phyloP scores from a whole-genome alignment of 2,797 vertebrate species.

The Enteromius anoplus region DNA sequence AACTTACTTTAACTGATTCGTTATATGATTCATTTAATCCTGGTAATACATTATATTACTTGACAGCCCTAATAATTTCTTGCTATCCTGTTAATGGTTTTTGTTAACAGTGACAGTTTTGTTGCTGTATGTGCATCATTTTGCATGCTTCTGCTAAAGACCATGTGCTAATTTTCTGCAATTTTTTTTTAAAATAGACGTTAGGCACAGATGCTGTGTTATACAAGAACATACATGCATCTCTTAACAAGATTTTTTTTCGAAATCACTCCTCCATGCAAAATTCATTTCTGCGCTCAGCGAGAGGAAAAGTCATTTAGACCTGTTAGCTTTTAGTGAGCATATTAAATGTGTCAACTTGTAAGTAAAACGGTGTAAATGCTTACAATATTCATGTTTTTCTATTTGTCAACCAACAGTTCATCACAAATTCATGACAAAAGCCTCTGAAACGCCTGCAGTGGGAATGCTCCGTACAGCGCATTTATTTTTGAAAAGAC shows the following conservation, averaged over 20 bases:
- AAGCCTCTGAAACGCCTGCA: constrained; percentile 72
- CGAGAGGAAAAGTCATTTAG: constrained; percentile 62
- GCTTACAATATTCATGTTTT: constrained; percentile 83
- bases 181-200: constrained; percentile 65
- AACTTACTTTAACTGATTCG: too few species aligned
- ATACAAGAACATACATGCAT: constrained; percentile 71
- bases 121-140: constrained; percentile 47
- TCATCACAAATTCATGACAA: constrained; percentile 83
- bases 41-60: background rate
- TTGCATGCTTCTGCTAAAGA: constrained; percentile 43
- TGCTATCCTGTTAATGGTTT: constrained; percentile 6
- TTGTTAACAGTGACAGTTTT: constrained; percentile 12
- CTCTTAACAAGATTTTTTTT: constrained; percentile 71
- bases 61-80: constrained; percentile 39
- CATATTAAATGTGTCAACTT: constrained; percentile 83
- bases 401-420: constrained; percentile 84
- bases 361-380: constrained; percentile 77
- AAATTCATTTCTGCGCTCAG: constrained; percentile 63
- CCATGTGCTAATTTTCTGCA: constrained; percentile 65
- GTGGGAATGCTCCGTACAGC: constrained; percentile 71
- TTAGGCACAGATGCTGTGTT: constrained; percentile 61
- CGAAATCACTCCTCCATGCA: constrained; percentile 65
- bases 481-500: constrained; percentile 81
- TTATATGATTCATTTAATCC: too few species aligned
- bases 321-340: constrained; percentile 78